phyloP scores from a whole-genome alignment of 2,797 vertebrate species.

The Halcyon badia region DNA sequence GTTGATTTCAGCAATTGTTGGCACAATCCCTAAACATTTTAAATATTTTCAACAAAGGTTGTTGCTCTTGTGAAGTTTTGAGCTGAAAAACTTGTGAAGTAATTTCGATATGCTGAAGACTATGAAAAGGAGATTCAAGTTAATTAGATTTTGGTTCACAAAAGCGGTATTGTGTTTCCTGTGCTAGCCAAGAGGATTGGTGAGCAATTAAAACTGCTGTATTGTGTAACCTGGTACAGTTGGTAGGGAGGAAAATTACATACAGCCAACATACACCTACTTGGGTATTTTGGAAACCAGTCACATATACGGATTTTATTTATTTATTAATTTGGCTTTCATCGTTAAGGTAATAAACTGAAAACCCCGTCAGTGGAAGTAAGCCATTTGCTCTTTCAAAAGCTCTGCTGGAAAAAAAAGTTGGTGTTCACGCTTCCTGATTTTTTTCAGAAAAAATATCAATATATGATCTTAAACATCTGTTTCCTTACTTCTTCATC shows the following conservation, averaged over 20 bases:
- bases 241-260: background rate
- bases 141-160: constrained; percentile 18
- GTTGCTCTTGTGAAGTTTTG: background rate
- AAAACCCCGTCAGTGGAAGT: background rate
- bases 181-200: background rate
- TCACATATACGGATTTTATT: background rate
- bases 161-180: background rate
- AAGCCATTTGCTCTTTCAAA: constrained; percentile 2
- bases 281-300: background rate
- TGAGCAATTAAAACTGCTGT: background rate
- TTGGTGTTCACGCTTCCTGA: background rate
- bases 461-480: constrained; percentile 69
- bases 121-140: background rate
- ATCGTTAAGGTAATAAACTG: background rate
- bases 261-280: background rate
- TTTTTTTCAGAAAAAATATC: constrained; percentile 34
- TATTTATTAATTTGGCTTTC: background rate
- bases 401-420: background rate
- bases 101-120: background rate
- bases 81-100: background rate
- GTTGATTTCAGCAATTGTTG: background rate
- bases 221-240: background rate
- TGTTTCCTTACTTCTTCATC: constrained; percentile 60
- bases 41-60: background rate
- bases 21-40: background rate